These are phyloP conservation scores for Taenioides sp. DNA, from an alignment of 2,797 vertebrate genomes.

Conservation along the genomic window DNA sequence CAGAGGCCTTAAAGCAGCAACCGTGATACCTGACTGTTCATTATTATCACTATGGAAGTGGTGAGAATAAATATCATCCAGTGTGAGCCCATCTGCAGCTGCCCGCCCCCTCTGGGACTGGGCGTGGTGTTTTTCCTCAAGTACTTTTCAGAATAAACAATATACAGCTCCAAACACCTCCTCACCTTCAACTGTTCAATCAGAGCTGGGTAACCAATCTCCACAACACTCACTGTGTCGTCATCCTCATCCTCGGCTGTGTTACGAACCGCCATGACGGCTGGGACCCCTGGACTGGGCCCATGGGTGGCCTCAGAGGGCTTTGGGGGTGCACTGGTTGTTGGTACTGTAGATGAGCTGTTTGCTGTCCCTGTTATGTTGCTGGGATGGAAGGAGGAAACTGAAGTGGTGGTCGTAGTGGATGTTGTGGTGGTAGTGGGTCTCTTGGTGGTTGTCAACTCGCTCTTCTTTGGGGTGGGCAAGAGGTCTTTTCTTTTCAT, in stretches of 20 bases:
- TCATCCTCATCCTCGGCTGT: slow-evolving; percentile 37
- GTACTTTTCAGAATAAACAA: slow-evolving; percentile 58
- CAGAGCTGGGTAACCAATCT: slow-evolving; percentile 75
- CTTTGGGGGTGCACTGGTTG: slow-evolving; percentile 5
- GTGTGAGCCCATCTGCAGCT: slow-evolving; percentile 11
- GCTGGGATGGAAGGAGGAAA: slow-evolving; percentile 1
- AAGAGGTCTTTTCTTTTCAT: slow-evolving; percentile 64
- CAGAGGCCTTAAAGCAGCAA: background rate
- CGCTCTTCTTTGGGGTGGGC: slow-evolving; percentile 27
- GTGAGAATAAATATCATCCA: slow-evolving; percentile 34
- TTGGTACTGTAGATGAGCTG: slow-evolving; percentile 1
- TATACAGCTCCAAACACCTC: slow-evolving; percentile 68
- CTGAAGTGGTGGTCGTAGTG: background rate
- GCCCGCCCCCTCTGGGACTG: slow-evolving; percentile 7
- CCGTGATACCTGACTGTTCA: background rate
- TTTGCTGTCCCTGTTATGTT: slow-evolving; percentile 3
- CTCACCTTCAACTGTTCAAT: slow-evolving; percentile 68
- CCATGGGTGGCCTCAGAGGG: background rate
- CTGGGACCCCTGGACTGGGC: slow-evolving; percentile 11
- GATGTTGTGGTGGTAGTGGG: slow-evolving; percentile 1
- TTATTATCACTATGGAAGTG: slow-evolving; percentile 34
- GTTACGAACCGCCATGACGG: background rate
- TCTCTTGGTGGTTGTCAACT: background rate
- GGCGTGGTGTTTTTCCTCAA: slow-evolving; percentile 24
- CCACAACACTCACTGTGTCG: slow-evolving; percentile 68